These are phyloP conservation scores for Isaurus tuberculatus DNA, from an alignment of 92 coral and sea anemone species.

Conservation along the genomic window DNA sequence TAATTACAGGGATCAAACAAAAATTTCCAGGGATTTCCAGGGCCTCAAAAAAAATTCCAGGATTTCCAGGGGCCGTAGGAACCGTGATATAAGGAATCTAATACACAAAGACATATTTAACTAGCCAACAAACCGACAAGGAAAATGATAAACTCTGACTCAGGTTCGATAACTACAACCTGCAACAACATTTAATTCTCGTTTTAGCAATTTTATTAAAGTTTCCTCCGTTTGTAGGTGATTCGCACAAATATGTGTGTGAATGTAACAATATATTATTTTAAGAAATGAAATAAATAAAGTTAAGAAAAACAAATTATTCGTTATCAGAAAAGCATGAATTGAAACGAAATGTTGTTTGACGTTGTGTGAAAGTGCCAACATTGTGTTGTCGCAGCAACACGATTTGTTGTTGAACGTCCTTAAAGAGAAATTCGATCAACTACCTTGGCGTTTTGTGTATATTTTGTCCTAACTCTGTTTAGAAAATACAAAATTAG, in stretches of 20 bases:
- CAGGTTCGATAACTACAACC: not conserved
- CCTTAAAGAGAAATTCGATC: too few relatives aligned
- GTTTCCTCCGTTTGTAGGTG: constrained; percentile 1
- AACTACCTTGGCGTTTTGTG: too few relatives aligned
- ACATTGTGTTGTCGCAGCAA: not conserved
- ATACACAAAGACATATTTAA: too few relatives aligned
- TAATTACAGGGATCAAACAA: too few relatives aligned
- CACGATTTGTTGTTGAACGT: not conserved
- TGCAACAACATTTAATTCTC: not conserved
- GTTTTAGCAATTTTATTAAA: not conserved
- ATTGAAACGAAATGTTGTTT: not conserved
- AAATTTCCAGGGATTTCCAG: too few relatives aligned
- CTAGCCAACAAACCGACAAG: too few relatives aligned
- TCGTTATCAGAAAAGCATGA: not conserved
- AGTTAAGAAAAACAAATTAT: not conserved
- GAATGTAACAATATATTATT: constrained; percentile 40
- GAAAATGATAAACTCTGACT: too few relatives aligned
- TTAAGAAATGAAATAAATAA: constrained; percentile 37
- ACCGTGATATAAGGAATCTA: too few relatives aligned
- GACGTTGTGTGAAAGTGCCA: not conserved
- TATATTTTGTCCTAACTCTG: too few relatives aligned
- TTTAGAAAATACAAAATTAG: too few relatives aligned
- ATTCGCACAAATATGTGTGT: constrained; percentile 10
- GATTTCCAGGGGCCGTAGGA: too few relatives aligned
- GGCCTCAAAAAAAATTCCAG: too few relatives aligned